phyloP scores from a whole-genome alignment of 2,888 invertebrate genomes.

The Scelioninae gen. 1 region DNA sequence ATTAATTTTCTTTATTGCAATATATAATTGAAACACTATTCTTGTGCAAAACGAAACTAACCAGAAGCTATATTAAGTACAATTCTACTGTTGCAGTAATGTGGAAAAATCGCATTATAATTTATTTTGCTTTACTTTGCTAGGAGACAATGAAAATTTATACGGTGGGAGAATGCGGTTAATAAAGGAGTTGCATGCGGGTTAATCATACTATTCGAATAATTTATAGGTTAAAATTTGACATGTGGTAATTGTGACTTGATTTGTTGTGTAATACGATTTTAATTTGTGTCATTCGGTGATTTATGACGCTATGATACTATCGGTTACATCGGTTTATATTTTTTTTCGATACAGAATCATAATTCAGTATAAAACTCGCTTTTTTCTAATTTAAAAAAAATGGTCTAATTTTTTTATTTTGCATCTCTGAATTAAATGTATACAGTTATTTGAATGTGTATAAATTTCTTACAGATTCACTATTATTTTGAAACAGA shows the following conservation, averaged over 20 bases:
- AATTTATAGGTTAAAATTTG: constrained; percentile 16
- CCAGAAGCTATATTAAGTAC: background rate
- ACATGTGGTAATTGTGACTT: constrained; percentile 7
- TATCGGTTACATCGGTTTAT: background rate
- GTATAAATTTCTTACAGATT: too few relatives aligned
- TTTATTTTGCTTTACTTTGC: background rate
- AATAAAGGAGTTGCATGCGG: constrained; percentile 4
- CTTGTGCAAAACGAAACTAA: background rate
- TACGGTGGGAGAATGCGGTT: background rate
- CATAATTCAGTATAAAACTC: too few relatives aligned
- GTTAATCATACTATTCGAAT: constrained; percentile 8
- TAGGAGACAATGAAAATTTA: constrained; percentile 9
- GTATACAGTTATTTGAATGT: too few relatives aligned
- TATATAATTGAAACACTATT: background rate
- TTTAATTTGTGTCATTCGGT: constrained; percentile 19
- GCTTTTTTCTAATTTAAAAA: too few relatives aligned
- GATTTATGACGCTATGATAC: constrained; percentile 11
- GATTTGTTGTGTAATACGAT: constrained; percentile 8
- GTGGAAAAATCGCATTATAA: background rate
- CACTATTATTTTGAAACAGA: too few relatives aligned
- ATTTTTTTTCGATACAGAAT: background rate
- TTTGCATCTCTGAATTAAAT: too few relatives aligned
- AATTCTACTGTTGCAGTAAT: background rate
- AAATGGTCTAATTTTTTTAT: too few relatives aligned
- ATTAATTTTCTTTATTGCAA: background rate